Conservation (phyloP, 2,113 vertebrate genomes). For the Apodemus speciosus region DNA sequence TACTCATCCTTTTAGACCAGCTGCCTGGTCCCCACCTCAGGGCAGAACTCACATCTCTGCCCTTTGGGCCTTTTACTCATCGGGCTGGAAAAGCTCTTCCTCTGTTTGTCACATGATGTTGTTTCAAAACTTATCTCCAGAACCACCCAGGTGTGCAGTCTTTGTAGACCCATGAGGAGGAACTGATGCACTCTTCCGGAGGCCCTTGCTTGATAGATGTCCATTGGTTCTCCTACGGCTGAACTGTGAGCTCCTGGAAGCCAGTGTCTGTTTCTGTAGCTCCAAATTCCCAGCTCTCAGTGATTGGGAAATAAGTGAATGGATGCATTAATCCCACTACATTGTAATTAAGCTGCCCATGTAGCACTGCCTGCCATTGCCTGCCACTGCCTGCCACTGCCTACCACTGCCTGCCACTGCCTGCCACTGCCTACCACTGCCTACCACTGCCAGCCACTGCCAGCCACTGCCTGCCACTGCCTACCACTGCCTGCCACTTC, state of each 20-base stretch:
- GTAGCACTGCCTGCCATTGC: too few species aligned
- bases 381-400: too few species aligned
- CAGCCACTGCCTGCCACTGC: accelerated
- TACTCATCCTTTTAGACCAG: background rate
- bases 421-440: too few species aligned
- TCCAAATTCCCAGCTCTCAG: background rate
- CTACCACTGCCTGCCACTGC: too few species aligned
- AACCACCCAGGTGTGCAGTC: background rate
- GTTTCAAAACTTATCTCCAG: background rate
- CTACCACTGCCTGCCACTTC: too few species aligned
- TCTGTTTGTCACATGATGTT: background rate
- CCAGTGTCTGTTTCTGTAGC: background rate
- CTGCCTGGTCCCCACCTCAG: background rate
- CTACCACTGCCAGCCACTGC: too few species aligned
- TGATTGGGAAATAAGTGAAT: background rate
- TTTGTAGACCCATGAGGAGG: background rate
- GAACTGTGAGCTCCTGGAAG: background rate
- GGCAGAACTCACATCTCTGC: background rate
- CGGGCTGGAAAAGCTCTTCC: background rate
- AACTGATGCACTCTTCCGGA: background rate
- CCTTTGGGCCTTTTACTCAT: background rate
- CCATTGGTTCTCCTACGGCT: background rate
- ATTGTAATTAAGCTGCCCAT: background rate
- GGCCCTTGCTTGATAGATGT: background rate
- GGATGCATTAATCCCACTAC: background rate